phyloP scores from a whole-genome alignment of 2,113 vertebrate genomes.

The Cyphomyrus discorhynchus region DNA sequence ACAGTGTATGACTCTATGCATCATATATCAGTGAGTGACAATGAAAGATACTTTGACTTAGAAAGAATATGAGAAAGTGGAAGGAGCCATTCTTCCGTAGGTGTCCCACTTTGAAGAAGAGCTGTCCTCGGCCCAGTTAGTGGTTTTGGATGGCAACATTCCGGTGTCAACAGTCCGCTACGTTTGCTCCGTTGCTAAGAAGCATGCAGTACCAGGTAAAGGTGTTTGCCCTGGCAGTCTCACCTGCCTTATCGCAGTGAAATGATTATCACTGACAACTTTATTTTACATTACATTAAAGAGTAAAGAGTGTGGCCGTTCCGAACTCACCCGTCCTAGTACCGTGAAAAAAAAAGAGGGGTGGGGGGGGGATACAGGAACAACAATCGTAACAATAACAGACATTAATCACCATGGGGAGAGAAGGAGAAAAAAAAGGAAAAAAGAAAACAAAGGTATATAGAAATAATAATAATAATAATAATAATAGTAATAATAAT shows the following conservation, averaged over 20 bases:
- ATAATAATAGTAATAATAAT: too few species aligned
- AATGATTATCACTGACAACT: neutral
- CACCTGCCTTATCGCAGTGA: neutral
- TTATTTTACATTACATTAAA: too few species aligned
- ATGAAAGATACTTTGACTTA: neutral
- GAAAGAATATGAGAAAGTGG: neutral
- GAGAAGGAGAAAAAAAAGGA: too few species aligned
- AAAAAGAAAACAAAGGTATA: too few species aligned
- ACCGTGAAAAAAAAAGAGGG: too few species aligned
- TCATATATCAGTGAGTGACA: neutral
- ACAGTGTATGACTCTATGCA: neutral
- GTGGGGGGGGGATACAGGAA: too few species aligned
- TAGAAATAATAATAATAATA: too few species aligned
- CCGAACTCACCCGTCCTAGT: too few species aligned
- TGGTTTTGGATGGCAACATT: conserved; percentile 81
- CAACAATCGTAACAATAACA: too few species aligned
- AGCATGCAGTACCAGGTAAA: conserved; percentile 67
- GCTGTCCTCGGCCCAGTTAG: conserved; percentile 60
- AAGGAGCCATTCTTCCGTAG: conserved; percentile 44
- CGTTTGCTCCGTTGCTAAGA: conserved; percentile 67
- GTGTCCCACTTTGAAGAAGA: conserved; percentile 72
- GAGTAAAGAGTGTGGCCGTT: too few species aligned
- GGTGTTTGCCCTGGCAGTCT: neutral
- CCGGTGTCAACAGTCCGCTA: conserved; percentile 75
- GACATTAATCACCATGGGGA: too few species aligned